Base-by-base conservation (phyloP, 2,113 vertebrate species). In the Laterallus jamaicensis region DNA sequence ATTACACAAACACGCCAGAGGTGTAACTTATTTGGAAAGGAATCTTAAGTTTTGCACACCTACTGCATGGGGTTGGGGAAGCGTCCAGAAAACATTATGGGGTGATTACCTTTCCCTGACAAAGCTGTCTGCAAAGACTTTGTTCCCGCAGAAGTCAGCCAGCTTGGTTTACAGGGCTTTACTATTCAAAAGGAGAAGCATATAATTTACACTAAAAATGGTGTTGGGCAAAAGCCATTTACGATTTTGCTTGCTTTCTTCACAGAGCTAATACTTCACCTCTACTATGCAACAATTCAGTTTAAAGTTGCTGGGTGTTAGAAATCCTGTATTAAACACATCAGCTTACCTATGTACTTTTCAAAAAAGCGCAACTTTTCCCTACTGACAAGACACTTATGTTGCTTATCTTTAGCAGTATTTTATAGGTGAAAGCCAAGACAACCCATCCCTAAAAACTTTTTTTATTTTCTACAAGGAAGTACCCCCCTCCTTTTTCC, bases 1-100 rank as follows among this genome's bases (percentile, higher is more conserved):
- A 79, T 92, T 63, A 59, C 50, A 29, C 52, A 52, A 83, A 86
- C 49, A 66, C 49, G n/a, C 59, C 92, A 90, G 67, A 90, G 42
- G 76, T 83, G 29, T 63, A 90, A 70, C 68, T 93, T 85, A 39
- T 19, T 82, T 66, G 42, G 75, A 94, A 80, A 94, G 47, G 39
- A 80, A 78, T 54, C 69, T 67, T 68, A 54, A 22, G 29, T 69
- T 96, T 83, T 86, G 79, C 67, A 59, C 59, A 86, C 52, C 67
- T 55, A 78, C 42, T 82, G 75, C 56, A 86, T 8, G 14, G 22
- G 59, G n/a, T n/a, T n/a, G 28, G 49, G 54, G 79, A 90, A 90
- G 52, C 39, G 90, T 44, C 44, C 67, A 93, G 50, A 86, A 52
- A 82, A 55, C 26, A 52, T 60, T 73, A 90, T 0, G 0, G 12